Percentiles rank a stretch among this genome's conserved stretches.
Conservation (phyloP, 2,113 vertebrate species). For the Microtus ochrogaster region DNA sequence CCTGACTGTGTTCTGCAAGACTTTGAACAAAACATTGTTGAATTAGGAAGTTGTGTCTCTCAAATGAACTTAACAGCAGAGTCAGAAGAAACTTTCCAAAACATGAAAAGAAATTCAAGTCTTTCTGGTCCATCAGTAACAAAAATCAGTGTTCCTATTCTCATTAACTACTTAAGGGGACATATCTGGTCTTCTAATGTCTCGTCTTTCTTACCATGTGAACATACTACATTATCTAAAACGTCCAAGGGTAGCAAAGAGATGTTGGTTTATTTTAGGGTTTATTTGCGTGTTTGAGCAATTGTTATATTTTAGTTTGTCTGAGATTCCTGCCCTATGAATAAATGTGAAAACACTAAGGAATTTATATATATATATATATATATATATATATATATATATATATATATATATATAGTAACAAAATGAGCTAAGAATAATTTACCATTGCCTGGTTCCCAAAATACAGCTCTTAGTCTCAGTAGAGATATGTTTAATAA, state of each 20-base stretch:
- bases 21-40: constrained; percentile 26
- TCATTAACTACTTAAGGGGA: neutral
- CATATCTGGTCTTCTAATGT: neutral
- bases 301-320: constrained; percentile 37
- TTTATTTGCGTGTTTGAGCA: neutral
- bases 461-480: neutral
- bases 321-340: constrained; percentile 12
- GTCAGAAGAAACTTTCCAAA: neutral
- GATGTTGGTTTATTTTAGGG: constrained; percentile 1
- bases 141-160: constrained; percentile 6
- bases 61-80: constrained; percentile 43
- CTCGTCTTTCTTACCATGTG: neutral
- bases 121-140: neutral
- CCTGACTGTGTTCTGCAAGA: neutral
- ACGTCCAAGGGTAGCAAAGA: neutral
- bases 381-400: constrained; percentile 29
- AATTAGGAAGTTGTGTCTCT: neutral
- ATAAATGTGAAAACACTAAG: neutral
- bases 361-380: constrained; percentile 1
- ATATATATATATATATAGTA: neutral
- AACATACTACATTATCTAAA: constrained; percentile 21
- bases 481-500: constrained; percentile 42
- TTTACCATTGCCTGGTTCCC: neutral
- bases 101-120: constrained; percentile 17
- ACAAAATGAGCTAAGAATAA: constrained; percentile 42